Percentiles rank a stretch among this genome's conserved stretches.
Evolutionary conservation across 1,140 invertebrate genomes (phyloP).

Genomic region (Penaeus japonicus): DNA sequence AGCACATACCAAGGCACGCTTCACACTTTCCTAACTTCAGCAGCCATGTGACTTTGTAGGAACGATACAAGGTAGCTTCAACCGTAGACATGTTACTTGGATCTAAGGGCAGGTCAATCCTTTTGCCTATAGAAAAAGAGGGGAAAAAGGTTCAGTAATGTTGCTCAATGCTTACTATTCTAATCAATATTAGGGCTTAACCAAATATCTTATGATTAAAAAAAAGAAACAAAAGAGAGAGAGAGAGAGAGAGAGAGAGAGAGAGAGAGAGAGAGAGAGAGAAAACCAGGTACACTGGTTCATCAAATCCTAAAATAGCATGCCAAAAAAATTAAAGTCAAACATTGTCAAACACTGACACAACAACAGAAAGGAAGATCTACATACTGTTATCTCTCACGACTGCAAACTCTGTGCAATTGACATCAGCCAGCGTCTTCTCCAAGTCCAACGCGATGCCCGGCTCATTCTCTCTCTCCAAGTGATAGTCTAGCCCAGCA

Average conservation of each 20-base stretch:
- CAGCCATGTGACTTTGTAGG: constrained; percentile 38
- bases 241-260: too few relatives aligned
- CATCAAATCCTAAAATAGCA: too few relatives aligned
- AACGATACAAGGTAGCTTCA: constrained; percentile 32
- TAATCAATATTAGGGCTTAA: not conserved
- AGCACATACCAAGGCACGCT: constrained; percentile 44
- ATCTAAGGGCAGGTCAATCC: not conserved
- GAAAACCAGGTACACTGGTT: too few relatives aligned
- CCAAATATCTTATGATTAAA: too few relatives aligned
- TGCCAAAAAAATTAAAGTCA: too few relatives aligned
- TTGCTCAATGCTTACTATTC: not conserved
- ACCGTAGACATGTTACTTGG: constrained; percentile 40
- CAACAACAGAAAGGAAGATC: not conserved
- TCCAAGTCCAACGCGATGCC: constrained; percentile 65
- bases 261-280: too few relatives aligned
- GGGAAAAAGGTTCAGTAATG: not conserved
- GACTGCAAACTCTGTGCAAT: constrained; percentile 65
- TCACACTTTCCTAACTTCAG: constrained; percentile 49
- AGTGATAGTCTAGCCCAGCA: constrained; percentile 64
- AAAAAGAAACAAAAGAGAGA: too few relatives aligned
- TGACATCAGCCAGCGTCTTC: constrained; percentile 62
- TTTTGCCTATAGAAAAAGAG: constrained; percentile 1
- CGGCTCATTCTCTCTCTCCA: constrained; percentile 65
- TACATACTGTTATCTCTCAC: constrained; percentile 64
- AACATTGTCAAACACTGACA: not conserved